Conservation (phyloP, 2,113 vertebrate genomes). For the Urocolius indicus region DNA sequence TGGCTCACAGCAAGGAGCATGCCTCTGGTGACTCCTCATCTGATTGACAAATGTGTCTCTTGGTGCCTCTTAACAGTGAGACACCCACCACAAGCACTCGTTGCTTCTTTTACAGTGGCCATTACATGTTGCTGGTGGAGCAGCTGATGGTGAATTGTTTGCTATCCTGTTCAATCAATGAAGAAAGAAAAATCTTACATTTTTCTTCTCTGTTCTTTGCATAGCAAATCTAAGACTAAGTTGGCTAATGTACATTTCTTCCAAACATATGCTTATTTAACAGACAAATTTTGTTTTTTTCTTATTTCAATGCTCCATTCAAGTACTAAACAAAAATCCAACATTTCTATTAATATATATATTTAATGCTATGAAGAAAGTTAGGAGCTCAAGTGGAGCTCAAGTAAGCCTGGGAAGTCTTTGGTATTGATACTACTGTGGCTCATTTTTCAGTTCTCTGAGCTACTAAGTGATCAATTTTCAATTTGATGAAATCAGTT, state of each 20-base stretch:
- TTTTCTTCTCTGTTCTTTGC: not conserved
- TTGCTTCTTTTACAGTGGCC: too few species aligned
- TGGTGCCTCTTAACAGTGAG: too few species aligned
- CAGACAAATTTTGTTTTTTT: not conserved
- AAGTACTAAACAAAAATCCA: not conserved
- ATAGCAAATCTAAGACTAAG: not conserved
- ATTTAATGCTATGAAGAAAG: not conserved
- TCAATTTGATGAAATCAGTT: not conserved
- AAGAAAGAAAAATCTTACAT: not conserved
- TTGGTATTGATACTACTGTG: too few species aligned
- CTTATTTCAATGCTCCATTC: not conserved
- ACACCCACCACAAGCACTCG: too few species aligned
- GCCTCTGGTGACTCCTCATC: too few species aligned
- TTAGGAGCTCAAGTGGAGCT: not conserved
- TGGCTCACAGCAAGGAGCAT: too few species aligned
- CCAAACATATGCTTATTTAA: not conserved
- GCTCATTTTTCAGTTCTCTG: not conserved
- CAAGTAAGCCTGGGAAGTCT: not conserved
- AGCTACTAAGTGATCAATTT: not conserved
- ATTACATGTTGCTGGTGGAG: too few species aligned
- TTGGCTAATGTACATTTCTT: not conserved
- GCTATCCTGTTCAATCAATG: not conserved
- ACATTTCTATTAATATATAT: not conserved
- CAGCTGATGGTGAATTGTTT: too few species aligned
- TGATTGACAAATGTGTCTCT: too few species aligned